Evolutionary conservation across 2,797 vertebrate genomes (phyloP), one percentile per base, ranked within the genome.

Genomic region (Masticophis lateralis): DNA sequence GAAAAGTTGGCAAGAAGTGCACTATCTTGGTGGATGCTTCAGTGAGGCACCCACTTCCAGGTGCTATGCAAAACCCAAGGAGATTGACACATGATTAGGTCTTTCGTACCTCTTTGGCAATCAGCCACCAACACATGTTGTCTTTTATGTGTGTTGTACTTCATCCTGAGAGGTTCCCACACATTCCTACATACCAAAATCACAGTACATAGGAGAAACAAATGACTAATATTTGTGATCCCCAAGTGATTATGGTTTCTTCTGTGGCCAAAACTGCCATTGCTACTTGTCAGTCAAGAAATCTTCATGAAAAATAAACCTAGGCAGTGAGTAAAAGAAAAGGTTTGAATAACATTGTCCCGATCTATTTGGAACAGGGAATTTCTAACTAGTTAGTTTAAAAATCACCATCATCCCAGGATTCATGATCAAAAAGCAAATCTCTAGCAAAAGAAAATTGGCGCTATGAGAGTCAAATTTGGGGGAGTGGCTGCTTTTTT

Each of bases 121-220:
- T 51, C 27, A 6, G 28, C 51, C 25, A 66, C 57, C 4, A 59
- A 90, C 56, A 92, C 59, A 87, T 56, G 79, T 18, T 43, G 53
- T 83, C 27, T 59, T 94, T 91, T 94, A 79, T 92, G 56, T 37
- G 74, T 25, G 53, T 92, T 92, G 61, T 91, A 66, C 63, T 28
- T 47, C 74, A 43, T 57, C 74, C 56, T 66, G 66, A 83, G 37
- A 22, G 32, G 69, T 59, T 59, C 89, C 55, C 63, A n/a, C 9
- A 7, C 47, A 55, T 53, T 91, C 61, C 79, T 87, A 27, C 63
- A 25, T 3, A 3, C 74, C 2, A 74, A 18, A 27, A 51, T n/a
- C 47, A 6, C 79, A 59, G 87, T 60, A 86, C 89, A 91, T 89
- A 89, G 79, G 56, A 37, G 37, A 87, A 16, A 27, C 55, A 18